Percentiles rank a stretch among this genome's conserved stretches.
These are phyloP conservation scores for Serranus cabrilla DNA, from an alignment of 2,797 vertebrate species.

Conservation along the genomic window DNA sequence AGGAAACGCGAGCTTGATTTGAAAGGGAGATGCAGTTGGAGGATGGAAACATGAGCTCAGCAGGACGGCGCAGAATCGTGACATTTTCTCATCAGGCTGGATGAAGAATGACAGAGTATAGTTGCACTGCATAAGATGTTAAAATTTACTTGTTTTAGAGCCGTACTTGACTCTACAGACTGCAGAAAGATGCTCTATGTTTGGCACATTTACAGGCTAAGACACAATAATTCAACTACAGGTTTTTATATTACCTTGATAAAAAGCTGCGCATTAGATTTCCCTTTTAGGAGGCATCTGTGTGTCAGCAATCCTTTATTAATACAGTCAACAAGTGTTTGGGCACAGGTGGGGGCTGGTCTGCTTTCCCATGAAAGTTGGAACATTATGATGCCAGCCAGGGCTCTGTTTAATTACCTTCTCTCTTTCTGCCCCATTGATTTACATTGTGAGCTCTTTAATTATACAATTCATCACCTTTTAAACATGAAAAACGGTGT, in stretches of 20 bases:
- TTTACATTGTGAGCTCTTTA: constrained; percentile 92
- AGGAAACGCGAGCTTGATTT: constrained; percentile 50
- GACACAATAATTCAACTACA: constrained; percentile 11
- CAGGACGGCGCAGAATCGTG: constrained; percentile 27
- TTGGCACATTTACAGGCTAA: constrained; percentile 12
- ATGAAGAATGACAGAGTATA: constrained; percentile 19
- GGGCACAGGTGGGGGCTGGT: constrained; percentile 13
- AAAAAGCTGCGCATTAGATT: constrained; percentile 43
- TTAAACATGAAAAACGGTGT: constrained; percentile 92
- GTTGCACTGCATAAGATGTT: constrained; percentile 12
- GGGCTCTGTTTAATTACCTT: constrained; percentile 87
- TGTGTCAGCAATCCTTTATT: constrained; percentile 56
- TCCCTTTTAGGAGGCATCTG: constrained; percentile 26
- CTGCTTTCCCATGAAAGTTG: constrained; percentile 65
- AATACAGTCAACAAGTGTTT: constrained; percentile 65
- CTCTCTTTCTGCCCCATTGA: constrained; percentile 89
- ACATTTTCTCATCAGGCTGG: constrained; percentile 39
- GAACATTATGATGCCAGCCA: constrained; percentile 70
- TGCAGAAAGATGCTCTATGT: constrained; percentile 14
- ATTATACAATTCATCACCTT: constrained; percentile 95
- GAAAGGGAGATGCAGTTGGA: constrained; percentile 54
- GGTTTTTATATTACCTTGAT: constrained; percentile 36
- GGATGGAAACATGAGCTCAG: constrained; percentile 49
- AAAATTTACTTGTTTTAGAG: constrained; percentile 45
- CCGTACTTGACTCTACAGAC: background rate